Evolutionary conservation across 2,113 vertebrate genomes (phyloP).

Genomic region (Bagarius yarrelli): DNA sequence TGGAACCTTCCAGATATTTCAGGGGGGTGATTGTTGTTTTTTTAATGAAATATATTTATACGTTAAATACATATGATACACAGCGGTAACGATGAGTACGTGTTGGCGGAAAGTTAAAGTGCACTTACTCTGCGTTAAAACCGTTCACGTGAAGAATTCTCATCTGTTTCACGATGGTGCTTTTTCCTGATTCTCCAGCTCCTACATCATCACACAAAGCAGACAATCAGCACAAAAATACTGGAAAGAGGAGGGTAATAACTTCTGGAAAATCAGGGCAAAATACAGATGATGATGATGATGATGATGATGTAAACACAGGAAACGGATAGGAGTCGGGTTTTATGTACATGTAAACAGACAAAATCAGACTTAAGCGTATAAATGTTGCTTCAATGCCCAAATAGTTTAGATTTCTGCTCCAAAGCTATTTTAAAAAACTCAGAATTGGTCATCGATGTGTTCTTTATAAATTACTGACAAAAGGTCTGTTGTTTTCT

Average conservation of each 20-base stretch:
- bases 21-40: neutral
- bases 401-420: neutral
- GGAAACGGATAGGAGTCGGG: neutral
- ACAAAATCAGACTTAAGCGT: neutral
- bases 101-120: neutral
- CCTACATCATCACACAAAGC: constrained; percentile 75
- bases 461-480: neutral
- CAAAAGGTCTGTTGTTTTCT: neutral
- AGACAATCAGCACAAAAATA: constrained; percentile 32
- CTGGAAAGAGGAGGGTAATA: too few relatives aligned
- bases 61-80: neutral
- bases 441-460: too few relatives aligned
- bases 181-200: constrained; percentile 98
- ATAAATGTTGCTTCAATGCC: neutral
- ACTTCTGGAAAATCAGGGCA: neutral
- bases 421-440: too few relatives aligned
- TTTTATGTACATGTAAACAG: neutral
- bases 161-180: constrained; percentile 99
- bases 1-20: neutral
- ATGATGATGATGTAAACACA: neutral
- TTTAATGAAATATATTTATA: too few relatives aligned
- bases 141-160: constrained; percentile 98
- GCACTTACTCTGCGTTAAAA: constrained; percentile 98
- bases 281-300: neutral
- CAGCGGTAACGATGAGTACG: neutral